Evolutionary conservation across 2,797 vertebrate species (phyloP), one percentile per base, ranked within the genome.

Genomic region (Crotalus adamanteus): DNA sequence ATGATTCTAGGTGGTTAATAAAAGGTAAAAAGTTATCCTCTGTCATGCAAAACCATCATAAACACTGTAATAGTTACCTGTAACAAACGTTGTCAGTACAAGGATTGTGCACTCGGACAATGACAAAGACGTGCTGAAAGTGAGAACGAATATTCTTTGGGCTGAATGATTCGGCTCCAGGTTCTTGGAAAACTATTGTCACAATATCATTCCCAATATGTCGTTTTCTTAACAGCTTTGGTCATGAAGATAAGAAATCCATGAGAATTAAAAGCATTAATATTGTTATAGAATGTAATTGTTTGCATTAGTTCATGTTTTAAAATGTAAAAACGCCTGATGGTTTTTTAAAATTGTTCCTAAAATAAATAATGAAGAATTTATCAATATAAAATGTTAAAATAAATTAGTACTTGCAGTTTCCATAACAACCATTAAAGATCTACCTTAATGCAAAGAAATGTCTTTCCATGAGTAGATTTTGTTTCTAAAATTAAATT

Each of bases 171-270:
- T 98, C 98, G 90, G 99, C 98, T 90, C 99, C 99, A 0, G 99
- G 98, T 97, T 99, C 99, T 97, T 99, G 99, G 98, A 99, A 99
- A 97, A 99, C 99, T 94, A 99, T 99, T 86, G 99, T 99, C 96
- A 99, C 99, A 4, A 99, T 99, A 97, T 99, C 99, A 93, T 99
- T 99, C 86, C 99, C 99, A 94, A 99, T 99, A 96, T 99, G 99
- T 31, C 99, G 98, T 96, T 99, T 99, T 96, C 99, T 98, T 94
- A 99, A 98, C 96, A 99, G 97, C 99, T 99, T 92, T 92, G 93
- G 92, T 87, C 69, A 90, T 93, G 91, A 94, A 88, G 60, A 87
- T 12, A 90, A 86, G 25, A 91, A 89, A 89, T 60, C 42, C 73
- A 83, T 55, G 65, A 94, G 56, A 92, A 57, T 73, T 57, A 0